Base-by-base conservation (phyloP, 2,888 invertebrate genomes). In the Sminthurinus aureus region DNA sequence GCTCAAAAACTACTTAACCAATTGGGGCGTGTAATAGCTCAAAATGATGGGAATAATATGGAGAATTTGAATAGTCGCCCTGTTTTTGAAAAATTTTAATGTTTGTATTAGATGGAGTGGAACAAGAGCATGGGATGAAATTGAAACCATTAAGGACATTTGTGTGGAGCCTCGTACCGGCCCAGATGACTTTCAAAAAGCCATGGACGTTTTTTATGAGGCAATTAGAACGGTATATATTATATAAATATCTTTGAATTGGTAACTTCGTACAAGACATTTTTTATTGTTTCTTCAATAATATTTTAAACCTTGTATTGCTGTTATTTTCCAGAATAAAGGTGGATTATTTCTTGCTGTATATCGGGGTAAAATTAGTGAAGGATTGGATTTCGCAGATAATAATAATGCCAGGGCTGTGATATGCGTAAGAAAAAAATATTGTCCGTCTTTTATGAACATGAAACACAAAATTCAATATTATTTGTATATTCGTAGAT, bases 301-400 rank as follows among this genome's bases (percentile, higher is more conserved):
- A 26, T 13, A 24, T 4, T 74, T 38, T 38, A 74, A 50, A 50
- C 0, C 9, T 51, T 75, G 58, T 38, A 24, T 58, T 78, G 4
- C 38, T 50, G n/a, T n/a, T n/a, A n/a, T n/a, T n/a, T n/a, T n/a
- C n/a, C n/a, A 83, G 83, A 20, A 22, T 64, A 86, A 84, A 18
- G 96, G 96, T 0, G 95, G 94, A 0, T 88, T 96, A 0, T 91
- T 96, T 87, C 91, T 96, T 84, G 96, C 95, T 0, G 95, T 96
- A 84, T 95, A 93, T 90, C 92, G 96, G 82, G 95, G 95, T 6
- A 95, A 95, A 91, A 93, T 95, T 2, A 95, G 95, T 2, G 96
- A 96, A 90, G 96, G 96, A 0, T 92, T 95, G 90, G 95, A 96
- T 90, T 96, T 96, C 90, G 93, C 93, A 75, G 95, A 96, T 89